Conservation (phyloP, 2,113 vertebrate genomes). For the Hippocampus comes region DNA sequence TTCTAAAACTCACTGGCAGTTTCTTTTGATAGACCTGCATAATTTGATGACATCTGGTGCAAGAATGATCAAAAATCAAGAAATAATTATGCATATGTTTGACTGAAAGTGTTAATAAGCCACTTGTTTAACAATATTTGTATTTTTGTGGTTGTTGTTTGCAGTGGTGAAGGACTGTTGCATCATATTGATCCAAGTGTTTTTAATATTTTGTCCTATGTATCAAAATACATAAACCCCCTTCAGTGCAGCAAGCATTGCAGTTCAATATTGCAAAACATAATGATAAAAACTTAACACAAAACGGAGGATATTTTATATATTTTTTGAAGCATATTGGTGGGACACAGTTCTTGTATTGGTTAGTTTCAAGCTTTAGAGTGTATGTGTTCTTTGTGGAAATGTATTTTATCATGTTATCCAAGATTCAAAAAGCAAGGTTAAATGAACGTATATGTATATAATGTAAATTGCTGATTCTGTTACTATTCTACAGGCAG, state of each 20-base stretch:
- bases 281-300: too few species aligned
- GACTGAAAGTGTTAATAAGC: neutral
- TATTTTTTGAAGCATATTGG: too few species aligned
- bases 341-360: too few species aligned
- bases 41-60: neutral
- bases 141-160: too few species aligned
- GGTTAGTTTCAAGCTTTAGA: neutral
- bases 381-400: neutral
- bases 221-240: neutral
- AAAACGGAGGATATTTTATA: too few species aligned
- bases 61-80: neutral
- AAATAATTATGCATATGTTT: neutral
- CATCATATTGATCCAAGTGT: too few species aligned
- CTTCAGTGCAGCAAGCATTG: neutral
- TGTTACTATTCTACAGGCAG: slow-evolving; percentile 70
- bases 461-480: neutral
- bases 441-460: neutral
- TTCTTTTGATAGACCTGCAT: neutral
- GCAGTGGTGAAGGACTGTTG: too few species aligned
- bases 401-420: neutral
- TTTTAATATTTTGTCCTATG: too few species aligned
- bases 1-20: neutral
- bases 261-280: neutral
- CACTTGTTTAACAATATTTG: too few species aligned
- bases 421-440: neutral